phyloP scores from a whole-genome alignment of 2,797 vertebrate genomes.

The Caiman crocodilus region DNA sequence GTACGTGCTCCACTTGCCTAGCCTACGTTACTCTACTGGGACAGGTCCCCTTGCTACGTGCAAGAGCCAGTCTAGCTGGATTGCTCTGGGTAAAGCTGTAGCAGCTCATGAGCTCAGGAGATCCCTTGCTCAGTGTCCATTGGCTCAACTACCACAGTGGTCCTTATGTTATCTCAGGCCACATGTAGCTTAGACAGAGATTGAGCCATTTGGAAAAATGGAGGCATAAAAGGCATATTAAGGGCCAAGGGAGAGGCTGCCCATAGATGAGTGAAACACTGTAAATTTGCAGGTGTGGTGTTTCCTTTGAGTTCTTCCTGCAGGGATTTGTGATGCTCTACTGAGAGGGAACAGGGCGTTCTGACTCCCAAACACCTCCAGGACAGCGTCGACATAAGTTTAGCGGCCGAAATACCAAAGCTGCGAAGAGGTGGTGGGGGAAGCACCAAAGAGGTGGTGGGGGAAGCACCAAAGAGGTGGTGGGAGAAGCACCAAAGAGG shows the following conservation, averaged over 20 bases:
- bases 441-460: not conserved
- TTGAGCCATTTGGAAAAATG: not conserved
- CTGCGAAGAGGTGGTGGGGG: not conserved
- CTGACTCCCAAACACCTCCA: not conserved
- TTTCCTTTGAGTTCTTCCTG: not conserved
- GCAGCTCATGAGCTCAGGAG: not conserved
- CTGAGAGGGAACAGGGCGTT: not conserved
- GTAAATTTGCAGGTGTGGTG: accelerated
- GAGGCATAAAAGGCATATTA: not conserved
- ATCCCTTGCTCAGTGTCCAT: not conserved
- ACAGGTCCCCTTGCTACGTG: not conserved
- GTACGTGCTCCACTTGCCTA: too few species aligned
- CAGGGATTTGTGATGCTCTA: not conserved
- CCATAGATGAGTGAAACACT: not conserved
- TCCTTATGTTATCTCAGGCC: not conserved
- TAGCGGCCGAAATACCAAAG: not conserved
- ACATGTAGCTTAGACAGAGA: not conserved
- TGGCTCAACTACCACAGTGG: too few species aligned
- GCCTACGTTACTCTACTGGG: not conserved
- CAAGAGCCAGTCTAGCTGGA: not conserved
- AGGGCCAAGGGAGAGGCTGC: not conserved
- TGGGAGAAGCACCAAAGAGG: accelerated
- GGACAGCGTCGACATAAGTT: not conserved
- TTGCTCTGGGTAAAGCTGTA: not conserved
- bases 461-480: not conserved